phyloP scores from a whole-genome alignment of 1,140 invertebrate species.

The Papilio dardanus region DNA sequence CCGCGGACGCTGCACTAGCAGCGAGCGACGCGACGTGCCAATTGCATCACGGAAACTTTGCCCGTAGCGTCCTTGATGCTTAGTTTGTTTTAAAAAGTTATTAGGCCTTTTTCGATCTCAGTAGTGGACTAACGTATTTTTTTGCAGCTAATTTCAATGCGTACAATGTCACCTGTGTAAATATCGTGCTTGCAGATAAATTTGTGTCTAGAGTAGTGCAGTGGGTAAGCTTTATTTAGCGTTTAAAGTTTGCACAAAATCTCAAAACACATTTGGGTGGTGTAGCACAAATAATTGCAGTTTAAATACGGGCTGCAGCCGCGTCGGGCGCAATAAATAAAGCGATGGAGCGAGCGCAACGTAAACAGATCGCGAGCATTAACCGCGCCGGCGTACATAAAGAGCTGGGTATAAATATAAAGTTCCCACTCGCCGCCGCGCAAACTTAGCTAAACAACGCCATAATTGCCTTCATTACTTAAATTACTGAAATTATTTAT shows the following conservation, averaged over 20 bases:
- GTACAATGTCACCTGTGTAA: not conserved
- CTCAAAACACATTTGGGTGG: constrained; percentile 73
- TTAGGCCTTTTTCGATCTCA: not conserved
- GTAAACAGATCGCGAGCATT: constrained; percentile 81
- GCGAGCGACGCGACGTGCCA: constrained; percentile 48
- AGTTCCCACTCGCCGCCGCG: constrained; percentile 79
- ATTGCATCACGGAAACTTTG: constrained; percentile 39
- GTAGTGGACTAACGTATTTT: not conserved
- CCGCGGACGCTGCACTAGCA: constrained; percentile 63
- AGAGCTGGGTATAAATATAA: constrained; percentile 82
- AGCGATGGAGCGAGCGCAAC: constrained; percentile 55
- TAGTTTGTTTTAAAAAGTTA: constrained; percentile 8
- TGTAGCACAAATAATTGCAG: constrained; percentile 78
- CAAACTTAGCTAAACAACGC: constrained; percentile 82
- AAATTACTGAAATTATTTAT: constrained; percentile 83
- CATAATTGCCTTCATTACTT: constrained; percentile 83
- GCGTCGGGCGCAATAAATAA: constrained; percentile 77
- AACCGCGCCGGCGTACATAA: constrained; percentile 80
- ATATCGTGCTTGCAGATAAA: not conserved
- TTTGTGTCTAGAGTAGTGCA: not conserved
- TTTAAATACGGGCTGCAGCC: constrained; percentile 76
- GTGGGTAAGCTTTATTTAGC: constrained; percentile 37
- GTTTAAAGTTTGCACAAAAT: constrained; percentile 62
- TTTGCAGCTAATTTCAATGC: not conserved
- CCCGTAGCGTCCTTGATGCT: constrained; percentile 36